Evolutionary conservation across 2,888 invertebrate genomes (phyloP), one percentile per base, ranked within the genome.

Genomic region (Coremacera marginata): DNA sequence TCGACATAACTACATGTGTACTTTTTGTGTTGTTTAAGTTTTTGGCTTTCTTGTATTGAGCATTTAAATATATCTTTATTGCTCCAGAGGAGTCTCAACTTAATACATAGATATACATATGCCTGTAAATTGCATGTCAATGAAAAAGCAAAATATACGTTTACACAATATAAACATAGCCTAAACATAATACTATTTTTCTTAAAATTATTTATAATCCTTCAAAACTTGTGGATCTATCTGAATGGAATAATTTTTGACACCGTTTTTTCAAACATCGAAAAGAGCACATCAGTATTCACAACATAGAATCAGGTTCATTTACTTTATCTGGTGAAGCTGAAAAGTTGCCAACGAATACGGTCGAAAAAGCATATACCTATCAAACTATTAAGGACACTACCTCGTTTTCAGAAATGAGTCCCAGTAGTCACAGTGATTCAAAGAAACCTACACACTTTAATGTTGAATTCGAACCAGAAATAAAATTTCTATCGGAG

Each of bases 331-430:
- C 82, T 79, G 83, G 83, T 86, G 88, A 87, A 88, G 82, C 86
- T 84, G 86, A 84, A 79, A 86, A 85, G 87, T 85, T 84, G 87
- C 88, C 85, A 82, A 78, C 80, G 80, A 82, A 80, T 83, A 82
- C 83, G 81, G 81, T 81, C 84, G 85, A 83, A 79, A 63, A 77
- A 79, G 80, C 77, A 72, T 78, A 80, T 37, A 22, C 78, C 77
- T 79, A 19, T 71, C 63, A 75, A 79, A 82, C 80, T 11, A 83
- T 83, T 86, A 84, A 80, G 81, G 88, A 88, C 88, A 88, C 87
- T 87, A 84, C 86, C 88, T 87, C 88, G 87, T 87, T 87, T 88
- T 82, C 84, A 84, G 87, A 88, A 87, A 87, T 88, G 87, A 86
- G 88, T 84, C 81, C 82, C 84, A 88, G 87, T 88, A 86, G 87